Evolutionary conservation across 2,888 invertebrate genomes (phyloP), one percentile per base, ranked within the genome.

Genomic region (Rhingia rostrata): DNA sequence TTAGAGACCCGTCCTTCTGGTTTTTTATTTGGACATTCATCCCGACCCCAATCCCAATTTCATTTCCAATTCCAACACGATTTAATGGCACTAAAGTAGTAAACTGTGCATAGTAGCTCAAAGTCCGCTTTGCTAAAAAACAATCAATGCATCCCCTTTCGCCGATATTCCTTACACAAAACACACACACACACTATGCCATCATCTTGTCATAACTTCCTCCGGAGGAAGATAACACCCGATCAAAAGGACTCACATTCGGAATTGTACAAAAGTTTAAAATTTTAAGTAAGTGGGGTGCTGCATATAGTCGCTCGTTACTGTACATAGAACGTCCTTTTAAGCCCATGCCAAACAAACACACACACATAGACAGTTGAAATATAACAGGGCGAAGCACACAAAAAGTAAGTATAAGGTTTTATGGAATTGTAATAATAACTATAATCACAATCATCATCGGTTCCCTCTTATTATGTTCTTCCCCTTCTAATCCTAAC

Each of bases 351-450:
- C 60, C 73, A 56, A 39, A 53, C 41, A 56, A 12, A 58, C 56
- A 63, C 51, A 7, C 35, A 33, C n/a, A 53, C 12, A 60, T 37
- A 66, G 56, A 22, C 22, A 22, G 22, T 2, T 22, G 22, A 22
- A 22, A 22, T 22, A 22, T 22, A 22, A 22, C 22, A 22, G 22
- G 22, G 22, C 22, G 22, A 22, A 47, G 30, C 45, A 66, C 60
- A 61, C 79, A 79, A 64, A 84, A 84, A 84, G 79, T 70, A 80
- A 78, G 72, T 78, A 72, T 58, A 83, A 79, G 80, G 79, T 79
- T 83, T 83, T 83, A 83, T 83, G 83, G 83, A 83, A 83, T 84
- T 70, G 84, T 84, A 84, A 84, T 84, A 84, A 84, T 84, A 84
- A 84, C 84, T 80, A 84, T 84, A 84, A 84, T 84, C 80, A 84